These are phyloP conservation scores for Leptodactylus fallax DNA, from an alignment of 2,797 vertebrate genomes.

Conservation along the genomic window DNA sequence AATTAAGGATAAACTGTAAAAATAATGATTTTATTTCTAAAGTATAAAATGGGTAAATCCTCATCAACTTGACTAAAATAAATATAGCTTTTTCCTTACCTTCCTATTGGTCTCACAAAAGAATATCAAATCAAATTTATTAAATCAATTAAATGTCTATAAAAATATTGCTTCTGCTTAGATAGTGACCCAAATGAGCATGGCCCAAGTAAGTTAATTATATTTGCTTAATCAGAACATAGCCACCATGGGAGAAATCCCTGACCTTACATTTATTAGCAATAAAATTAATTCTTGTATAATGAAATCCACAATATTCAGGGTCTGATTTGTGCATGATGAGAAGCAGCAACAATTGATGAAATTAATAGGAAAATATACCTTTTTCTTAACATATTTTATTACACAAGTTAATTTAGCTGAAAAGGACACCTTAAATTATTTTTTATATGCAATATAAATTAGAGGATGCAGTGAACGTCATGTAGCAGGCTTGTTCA, in stretches of 20 bases:
- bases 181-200: conserved; percentile 32
- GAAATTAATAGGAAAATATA: conserved; percentile 10
- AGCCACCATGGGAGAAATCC: conserved; percentile 27
- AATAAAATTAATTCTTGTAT: conserved; percentile 48
- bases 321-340: conserved; percentile 15
- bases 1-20: conserved; percentile 13
- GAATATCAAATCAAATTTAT: conserved; percentile 50
- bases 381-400: neutral
- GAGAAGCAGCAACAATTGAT: conserved; percentile 12
- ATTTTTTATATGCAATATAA: neutral
- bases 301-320: conserved; percentile 45
- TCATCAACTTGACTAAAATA: neutral
- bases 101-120: conserved; percentile 1
- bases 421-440: neutral
- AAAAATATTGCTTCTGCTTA: conserved; percentile 42
- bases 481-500: neutral
- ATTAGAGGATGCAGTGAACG: no score
- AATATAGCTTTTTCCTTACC: conserved; percentile 39
- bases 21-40: conserved; percentile 18
- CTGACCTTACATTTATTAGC: conserved; percentile 46
- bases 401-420: neutral
- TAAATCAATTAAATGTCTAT: conserved; percentile 43
- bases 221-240: conserved; percentile 58
- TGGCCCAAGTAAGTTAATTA: conserved; percentile 53
- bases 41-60: neutral